Percentiles rank a stretch among this genome's conserved stretches.
Evolutionary conservation across 2,113 vertebrate species (phyloP).

Genomic region (Dasyprocta punctata): DNA sequence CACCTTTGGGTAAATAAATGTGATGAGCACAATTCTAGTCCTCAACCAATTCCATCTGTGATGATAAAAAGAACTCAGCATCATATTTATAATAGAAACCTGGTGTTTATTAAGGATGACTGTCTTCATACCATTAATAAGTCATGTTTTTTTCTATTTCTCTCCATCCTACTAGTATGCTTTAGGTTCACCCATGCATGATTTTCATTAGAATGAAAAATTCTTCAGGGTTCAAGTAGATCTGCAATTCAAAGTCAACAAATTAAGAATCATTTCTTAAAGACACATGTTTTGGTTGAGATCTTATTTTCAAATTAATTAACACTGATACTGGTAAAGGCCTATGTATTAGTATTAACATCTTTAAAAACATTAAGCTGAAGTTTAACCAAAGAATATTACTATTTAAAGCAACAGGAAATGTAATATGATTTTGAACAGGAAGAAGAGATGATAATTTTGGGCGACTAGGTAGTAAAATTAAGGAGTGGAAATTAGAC

Average conservation of each 20-base stretch:
- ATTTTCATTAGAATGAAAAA: conserved; percentile 40
- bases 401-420: not conserved
- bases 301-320: conserved; percentile 59
- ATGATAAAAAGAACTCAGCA: not conserved
- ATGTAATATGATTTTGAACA: not conserved
- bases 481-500: not conserved
- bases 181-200: conserved; percentile 21
- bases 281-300: not conserved
- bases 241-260: conserved; percentile 37
- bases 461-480: not conserved
- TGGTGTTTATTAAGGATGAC: conserved; percentile 27
- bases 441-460: not conserved
- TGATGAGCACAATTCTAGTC: conserved; percentile 7
- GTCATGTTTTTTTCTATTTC: conserved; percentile 52
- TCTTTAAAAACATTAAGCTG: not conserved
- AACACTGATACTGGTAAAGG: not conserved
- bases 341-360: conserved; percentile 12
- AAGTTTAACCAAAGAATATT: conserved; percentile 20
- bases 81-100: not conserved
- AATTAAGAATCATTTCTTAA: conserved; percentile 40
- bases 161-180: not conserved
- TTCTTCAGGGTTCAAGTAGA: not conserved
- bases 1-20: not conserved
- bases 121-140: conserved; percentile 56
- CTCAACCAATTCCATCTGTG: conserved; percentile 1